Percentiles rank a stretch among this genome's conserved stretches.
Evolutionary conservation across 2,888 invertebrate genomes (phyloP).

Genomic region (Sphaeridia pumilis): DNA sequence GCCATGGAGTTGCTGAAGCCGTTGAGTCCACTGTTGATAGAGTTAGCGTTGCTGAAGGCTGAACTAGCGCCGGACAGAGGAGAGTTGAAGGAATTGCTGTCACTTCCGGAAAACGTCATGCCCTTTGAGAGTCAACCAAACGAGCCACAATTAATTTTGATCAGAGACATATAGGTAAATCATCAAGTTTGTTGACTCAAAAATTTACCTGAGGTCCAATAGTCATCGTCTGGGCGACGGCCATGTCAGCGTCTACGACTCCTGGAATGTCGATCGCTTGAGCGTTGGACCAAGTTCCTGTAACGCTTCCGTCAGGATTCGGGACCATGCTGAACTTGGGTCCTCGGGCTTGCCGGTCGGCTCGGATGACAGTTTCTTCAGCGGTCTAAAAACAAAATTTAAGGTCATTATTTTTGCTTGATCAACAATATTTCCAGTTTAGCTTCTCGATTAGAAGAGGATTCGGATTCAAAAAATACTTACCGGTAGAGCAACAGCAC

Average conservation of each 20-base stretch:
- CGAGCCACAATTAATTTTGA: neutral
- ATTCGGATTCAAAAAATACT: no score
- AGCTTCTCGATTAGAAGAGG: no score
- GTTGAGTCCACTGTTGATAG: neutral
- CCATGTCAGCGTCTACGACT: neutral
- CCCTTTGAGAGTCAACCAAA: slow-evolving; percentile 4
- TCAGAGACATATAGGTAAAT: no score
- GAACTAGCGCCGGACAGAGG: neutral
- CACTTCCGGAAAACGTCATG: neutral
- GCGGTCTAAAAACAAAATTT: no score
- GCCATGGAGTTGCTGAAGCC: neutral
- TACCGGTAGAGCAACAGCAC: no score
- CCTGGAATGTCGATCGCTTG: neutral
- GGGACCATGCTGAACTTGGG: neutral
- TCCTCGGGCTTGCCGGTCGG: no score
- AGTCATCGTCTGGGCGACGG: neutral
- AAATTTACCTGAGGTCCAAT: slow-evolving; percentile 3
- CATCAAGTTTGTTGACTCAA: neutral
- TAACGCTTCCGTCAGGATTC: slow-evolving; percentile 5
- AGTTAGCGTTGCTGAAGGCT: slow-evolving; percentile 3
- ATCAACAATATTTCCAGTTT: no score
- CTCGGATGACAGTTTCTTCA: no score
- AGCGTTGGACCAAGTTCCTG: neutral
- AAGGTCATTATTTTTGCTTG: no score
- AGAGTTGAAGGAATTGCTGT: slow-evolving; percentile 3